Conservation (phyloP, 2,113 vertebrate genomes). For the Lepus americanus region DNA sequence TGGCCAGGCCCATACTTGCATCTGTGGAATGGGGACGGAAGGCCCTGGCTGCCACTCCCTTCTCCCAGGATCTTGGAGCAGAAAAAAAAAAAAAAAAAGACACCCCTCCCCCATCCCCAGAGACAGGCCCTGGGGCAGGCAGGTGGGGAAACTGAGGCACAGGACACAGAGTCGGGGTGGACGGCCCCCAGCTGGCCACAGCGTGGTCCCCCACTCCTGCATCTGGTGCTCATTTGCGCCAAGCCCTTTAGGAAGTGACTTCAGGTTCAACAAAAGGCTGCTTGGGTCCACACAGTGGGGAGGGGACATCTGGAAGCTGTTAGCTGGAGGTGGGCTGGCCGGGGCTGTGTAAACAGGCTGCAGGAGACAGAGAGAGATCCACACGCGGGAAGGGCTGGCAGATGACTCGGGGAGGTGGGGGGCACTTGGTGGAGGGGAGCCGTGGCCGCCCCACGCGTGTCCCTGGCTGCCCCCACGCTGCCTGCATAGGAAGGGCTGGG, state of each 20-base stretch:
- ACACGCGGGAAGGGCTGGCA: neutral
- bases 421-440: neutral
- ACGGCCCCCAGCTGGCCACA: neutral
- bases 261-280: constrained; percentile 73
- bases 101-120: neutral
- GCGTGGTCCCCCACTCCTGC: neutral
- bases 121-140: neutral
- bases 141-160: neutral
- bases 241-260: constrained; percentile 74
- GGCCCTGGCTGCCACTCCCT: neutral
- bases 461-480: neutral
- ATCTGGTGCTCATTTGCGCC: constrained; percentile 25
- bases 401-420: constrained; percentile 42
- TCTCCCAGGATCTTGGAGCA: neutral
- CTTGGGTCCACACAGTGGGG: constrained; percentile 60
- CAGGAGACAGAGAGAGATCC: constrained; percentile 62
- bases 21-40: neutral
- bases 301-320: constrained; percentile 79
- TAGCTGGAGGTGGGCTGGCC: constrained; percentile 71
- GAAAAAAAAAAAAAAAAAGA: neutral
- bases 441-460: neutral
- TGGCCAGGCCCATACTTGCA: too few relatives aligned
- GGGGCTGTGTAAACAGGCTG: constrained; percentile 65
- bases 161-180: neutral
- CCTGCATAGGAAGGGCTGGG: neutral